Conservation (phyloP, 2,888 invertebrate species). For the Chymomyza procnemis region DNA sequence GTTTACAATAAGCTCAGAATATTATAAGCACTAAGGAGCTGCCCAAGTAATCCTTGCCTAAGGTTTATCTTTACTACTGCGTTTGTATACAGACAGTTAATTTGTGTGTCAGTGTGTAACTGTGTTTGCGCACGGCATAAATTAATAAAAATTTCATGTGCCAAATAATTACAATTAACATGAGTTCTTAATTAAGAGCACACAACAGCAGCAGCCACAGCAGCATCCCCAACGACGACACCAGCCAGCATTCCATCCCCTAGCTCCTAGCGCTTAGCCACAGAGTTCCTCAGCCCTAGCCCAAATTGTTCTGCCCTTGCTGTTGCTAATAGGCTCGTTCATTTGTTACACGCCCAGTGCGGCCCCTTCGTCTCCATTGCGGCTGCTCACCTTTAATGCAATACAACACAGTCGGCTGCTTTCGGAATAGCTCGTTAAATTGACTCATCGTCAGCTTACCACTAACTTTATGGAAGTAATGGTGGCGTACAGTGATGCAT, state of each 20-base stretch:
- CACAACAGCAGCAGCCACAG: constrained; percentile 14
- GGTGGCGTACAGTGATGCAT: background rate
- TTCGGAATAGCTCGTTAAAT: constrained; percentile 69
- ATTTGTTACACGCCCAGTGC: constrained; percentile 45
- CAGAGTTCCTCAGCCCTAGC: background rate
- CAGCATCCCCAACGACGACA: constrained; percentile 10
- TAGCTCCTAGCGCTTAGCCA: background rate
- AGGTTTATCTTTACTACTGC: constrained; percentile 2
- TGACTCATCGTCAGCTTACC: constrained; percentile 38
- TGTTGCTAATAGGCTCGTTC: constrained; percentile 71
- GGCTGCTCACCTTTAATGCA: constrained; percentile 51
- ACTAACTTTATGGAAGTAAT: constrained; percentile 3
- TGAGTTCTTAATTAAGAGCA: constrained; percentile 77
- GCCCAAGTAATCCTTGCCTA: background rate
- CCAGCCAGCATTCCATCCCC: background rate
- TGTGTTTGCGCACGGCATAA: constrained; percentile 57
- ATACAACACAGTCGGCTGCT: constrained; percentile 69
- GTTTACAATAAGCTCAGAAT: background rate
- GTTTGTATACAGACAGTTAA: background rate
- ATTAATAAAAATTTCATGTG: constrained; percentile 77
- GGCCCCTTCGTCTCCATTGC: background rate
- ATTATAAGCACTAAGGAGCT: background rate
- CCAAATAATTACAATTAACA: constrained; percentile 77
- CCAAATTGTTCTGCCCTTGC: constrained; percentile 54
- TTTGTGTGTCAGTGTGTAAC: constrained; percentile 18